Base-by-base conservation (phyloP, 2,113 vertebrate species). In the Cinclus mexicanus region DNA sequence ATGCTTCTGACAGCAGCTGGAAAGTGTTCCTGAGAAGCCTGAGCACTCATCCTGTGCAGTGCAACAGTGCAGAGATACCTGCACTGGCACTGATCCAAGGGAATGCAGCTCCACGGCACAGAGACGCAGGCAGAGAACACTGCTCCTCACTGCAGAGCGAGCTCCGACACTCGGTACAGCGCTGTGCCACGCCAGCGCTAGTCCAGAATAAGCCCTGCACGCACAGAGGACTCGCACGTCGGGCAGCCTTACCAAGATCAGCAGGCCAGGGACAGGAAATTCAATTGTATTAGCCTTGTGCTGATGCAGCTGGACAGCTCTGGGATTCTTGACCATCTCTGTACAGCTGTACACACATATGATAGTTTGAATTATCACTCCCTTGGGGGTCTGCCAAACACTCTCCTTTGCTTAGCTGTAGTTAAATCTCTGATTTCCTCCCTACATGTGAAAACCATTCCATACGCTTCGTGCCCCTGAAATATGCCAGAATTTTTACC, bases 111-210 rank as follows among this genome's bases (percentile, higher is more conserved):
- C 25, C 49, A 21, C n/a, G 31, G 41, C 55, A 74, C 29, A 63
- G 26, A 61, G 19, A 53, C 37, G 33, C 29, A 18, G 23, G 47
- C 42, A 39, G 12, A 1, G 12, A 83, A 29, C 24, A 3, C 52
- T 37, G 35, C 35, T 37, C 42, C 42, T 37, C 44, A 21, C 31
- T 26, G 31, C 64, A 72, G 25, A 47, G 59, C 14, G 9, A 80
- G 26, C 49, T 23, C 14, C 57, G 33, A 52, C 21, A 2, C 29
- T 8, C 1, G 11, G 31, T 2, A 4, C n/a, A 33, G 33, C 3
- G 64, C 75, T 42, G 33, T 11, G 50, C 60, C 11, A 3, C 21
- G n/a, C 24, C 56, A 65, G 4, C 4, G 53, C 56, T 57, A 55
- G 29, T 37, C 59, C 18, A 19, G 29, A 21, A 6, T 2, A 70